phyloP scores from a whole-genome alignment of 1,140 invertebrate species.

The Eumeta japonica region DNA sequence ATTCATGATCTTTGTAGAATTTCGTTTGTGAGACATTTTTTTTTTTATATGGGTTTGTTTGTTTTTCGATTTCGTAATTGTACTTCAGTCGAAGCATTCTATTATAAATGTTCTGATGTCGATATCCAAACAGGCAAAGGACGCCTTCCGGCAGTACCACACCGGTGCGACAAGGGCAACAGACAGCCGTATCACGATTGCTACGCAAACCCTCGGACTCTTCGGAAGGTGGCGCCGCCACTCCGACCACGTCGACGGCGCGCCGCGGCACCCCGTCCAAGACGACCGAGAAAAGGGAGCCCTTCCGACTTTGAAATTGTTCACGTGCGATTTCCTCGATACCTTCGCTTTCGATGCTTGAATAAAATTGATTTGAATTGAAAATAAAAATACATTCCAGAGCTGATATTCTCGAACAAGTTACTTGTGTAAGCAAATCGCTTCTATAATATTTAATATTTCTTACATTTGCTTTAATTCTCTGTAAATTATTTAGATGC shows the following conservation, averaged over 20 bases:
- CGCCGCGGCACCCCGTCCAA: constrained; percentile 39
- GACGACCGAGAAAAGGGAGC: constrained; percentile 51
- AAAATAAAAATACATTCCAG: constrained; percentile 15
- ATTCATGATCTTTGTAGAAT: constrained; percentile 9
- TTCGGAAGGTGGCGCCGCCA: constrained; percentile 50
- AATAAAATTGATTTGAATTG: no score
- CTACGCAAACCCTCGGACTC: constrained; percentile 66
- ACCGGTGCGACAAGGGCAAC: constrained; percentile 62
- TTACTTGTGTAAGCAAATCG: no score
- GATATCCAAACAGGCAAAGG: constrained; percentile 57
- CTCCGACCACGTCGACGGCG: constrained; percentile 35
- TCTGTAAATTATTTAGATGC: no score
- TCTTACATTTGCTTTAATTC: no score
- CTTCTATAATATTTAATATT: no score
- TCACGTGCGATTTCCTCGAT: background rate
- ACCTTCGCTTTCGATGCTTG: background rate
- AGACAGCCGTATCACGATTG: constrained; percentile 63
- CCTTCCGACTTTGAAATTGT: constrained; percentile 42
- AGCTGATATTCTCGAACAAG: no score
- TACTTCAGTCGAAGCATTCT: no score
- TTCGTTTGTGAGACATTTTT: constrained; percentile 17
- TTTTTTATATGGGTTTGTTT: no score
- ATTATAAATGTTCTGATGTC: no score
- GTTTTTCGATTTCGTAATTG: no score
- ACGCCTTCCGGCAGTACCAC: constrained; percentile 71